A percentile compares a stretch with the other conserved stretches of the same genome.
phyloP scores from a whole-genome alignment of 2,888 invertebrate genomes.

The Ophonus ardosiacus region DNA sequence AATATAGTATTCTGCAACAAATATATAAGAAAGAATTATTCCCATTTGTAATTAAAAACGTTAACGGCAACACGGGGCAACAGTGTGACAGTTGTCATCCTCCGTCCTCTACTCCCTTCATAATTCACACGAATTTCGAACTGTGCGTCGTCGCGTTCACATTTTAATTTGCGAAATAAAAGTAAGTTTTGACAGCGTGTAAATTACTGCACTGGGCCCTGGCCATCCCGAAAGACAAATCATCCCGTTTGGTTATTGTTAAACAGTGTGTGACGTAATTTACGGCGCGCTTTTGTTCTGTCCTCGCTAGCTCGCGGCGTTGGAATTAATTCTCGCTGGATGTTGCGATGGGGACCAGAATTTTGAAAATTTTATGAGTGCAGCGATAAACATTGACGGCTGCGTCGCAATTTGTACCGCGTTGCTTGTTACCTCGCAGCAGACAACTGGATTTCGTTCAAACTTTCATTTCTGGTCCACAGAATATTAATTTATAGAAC shows the following conservation, averaged over 20 bases:
- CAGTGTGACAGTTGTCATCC: slow-evolving; percentile 17
- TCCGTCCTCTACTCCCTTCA: not conserved
- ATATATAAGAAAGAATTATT: slow-evolving; percentile 28
- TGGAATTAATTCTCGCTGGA: slow-evolving; percentile 30
- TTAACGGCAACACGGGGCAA: not conserved
- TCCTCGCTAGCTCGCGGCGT: not conserved
- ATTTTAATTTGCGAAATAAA: slow-evolving; percentile 58
- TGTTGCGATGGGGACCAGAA: slow-evolving; percentile 3
- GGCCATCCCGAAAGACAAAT: slow-evolving; percentile 54
- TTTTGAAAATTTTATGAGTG: slow-evolving; percentile 34
- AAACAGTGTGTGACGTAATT: slow-evolving; percentile 50
- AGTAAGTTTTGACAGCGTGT: slow-evolving; percentile 57
- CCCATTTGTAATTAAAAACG: slow-evolving; percentile 9
- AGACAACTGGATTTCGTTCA: not conserved
- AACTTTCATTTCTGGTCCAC: not conserved
- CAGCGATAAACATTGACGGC: slow-evolving; percentile 27
- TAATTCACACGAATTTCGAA: slow-evolving; percentile 35
- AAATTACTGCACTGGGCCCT: slow-evolving; percentile 30
- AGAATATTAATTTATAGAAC: not conserved
- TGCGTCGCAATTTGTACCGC: not conserved
- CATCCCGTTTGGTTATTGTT: slow-evolving; percentile 58
- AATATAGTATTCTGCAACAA: slow-evolving; percentile 20
- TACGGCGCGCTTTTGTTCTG: slow-evolving; percentile 50
- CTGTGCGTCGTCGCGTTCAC: slow-evolving; percentile 12
- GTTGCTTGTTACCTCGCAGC: not conserved